Evolutionary conservation across 2,888 invertebrate genomes (phyloP), one percentile per base, ranked within the genome.

Genomic region (Piscicola geometra): DNA sequence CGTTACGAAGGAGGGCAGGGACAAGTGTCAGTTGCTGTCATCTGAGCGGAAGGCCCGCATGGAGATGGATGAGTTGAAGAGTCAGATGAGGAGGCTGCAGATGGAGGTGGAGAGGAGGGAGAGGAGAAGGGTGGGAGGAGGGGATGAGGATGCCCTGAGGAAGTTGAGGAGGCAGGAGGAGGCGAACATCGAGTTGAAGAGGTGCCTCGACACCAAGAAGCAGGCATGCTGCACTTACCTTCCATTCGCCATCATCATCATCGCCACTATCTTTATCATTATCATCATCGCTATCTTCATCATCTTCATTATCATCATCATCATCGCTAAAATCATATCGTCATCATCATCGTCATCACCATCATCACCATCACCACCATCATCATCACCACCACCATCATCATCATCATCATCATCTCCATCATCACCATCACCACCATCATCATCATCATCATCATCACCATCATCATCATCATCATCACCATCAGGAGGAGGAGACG

Each of bases 121-220:
- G 82, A 79, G 82, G 28, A 91, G 94, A 79, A 93, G 95, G 81
- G 86, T 95, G 70, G 94, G 94, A 0, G 97, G 97, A 84, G 96
- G 97, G 82, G 97, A 97, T 84, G 96, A 97, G 82, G 96, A 97
- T 85, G 94, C 94, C 0, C 87, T 94, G 76, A 90, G 93, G 71
- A 95, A 95, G 86, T 94, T 97, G 79, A 94, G 94, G 83, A 92
- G 93, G 85, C 86, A 96, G 71, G 96, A 98, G 83, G 97, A 98
- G 81, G 93, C 93, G 84, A 92, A 93, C 80, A 92, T 93, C 82
- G 92, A 93, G 83, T 87, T 96, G 67, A 94, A 95, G 86, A 93
- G 94, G 83, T 94, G 93, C 77, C 80, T 88, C 21, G 81, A 85
- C 47, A 83, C 90, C 76, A 92, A 93, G 83, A 93, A 93, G 86